phyloP scores from a whole-genome alignment of 2,888 invertebrate species.

The Caenorhabditis japonica region DNA sequence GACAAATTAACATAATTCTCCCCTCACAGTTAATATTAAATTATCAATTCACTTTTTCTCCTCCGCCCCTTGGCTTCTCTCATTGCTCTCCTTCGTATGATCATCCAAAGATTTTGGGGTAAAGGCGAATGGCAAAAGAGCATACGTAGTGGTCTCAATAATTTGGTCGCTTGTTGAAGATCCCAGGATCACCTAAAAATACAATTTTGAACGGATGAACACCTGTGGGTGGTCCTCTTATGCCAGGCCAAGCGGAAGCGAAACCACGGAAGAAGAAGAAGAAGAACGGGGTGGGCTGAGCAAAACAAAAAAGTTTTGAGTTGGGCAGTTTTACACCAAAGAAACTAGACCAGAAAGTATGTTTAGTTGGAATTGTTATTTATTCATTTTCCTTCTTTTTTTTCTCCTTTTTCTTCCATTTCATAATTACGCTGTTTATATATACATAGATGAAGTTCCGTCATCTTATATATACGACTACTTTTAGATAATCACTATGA shows the following conservation, averaged over 20 bases:
- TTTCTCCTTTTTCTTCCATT: slow-evolving; percentile 3
- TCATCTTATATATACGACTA: neutral
- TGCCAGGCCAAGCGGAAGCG: neutral
- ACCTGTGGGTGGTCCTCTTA: neutral
- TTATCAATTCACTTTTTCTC: no score
- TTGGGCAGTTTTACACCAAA: no score
- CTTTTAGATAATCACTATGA: neutral
- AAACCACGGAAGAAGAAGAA: neutral
- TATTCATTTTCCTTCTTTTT: no score
- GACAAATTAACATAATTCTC: no score
- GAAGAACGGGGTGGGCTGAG: neutral
- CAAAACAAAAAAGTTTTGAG: no score
- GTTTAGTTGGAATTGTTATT: no score
- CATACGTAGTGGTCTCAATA: slow-evolving; percentile 52
- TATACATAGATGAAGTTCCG: no score
- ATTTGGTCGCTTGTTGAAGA: slow-evolving; percentile 58
- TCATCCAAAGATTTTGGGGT: slow-evolving; percentile 65
- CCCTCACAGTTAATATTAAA: no score
- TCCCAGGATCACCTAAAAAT: slow-evolving; percentile 63
- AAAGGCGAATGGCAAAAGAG: slow-evolving; percentile 70
- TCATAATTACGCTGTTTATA: slow-evolving; percentile 3
- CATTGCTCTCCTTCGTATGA: slow-evolving; percentile 35
- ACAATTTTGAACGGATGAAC: slow-evolving; percentile 2
- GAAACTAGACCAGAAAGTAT: no score
- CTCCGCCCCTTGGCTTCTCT: slow-evolving; percentile 20